Conservation (phyloP, 2,797 vertebrate species). For the Parauchenoglanis ngamensis region DNA sequence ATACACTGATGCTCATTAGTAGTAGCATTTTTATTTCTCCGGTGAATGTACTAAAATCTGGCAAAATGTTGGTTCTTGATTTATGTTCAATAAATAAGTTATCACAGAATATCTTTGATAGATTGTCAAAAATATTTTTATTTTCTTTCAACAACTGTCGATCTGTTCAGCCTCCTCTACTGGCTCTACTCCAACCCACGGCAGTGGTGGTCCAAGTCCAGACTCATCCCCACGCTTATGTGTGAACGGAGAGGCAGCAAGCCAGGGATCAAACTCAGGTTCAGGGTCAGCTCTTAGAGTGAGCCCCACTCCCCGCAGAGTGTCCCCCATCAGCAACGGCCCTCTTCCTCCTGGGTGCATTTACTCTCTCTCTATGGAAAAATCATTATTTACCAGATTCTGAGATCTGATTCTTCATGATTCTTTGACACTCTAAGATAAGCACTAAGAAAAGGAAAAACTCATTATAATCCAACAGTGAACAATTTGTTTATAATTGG, state of each 20-base stretch:
- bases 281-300: constrained; percentile 55
- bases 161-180: constrained; percentile 70
- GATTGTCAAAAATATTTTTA: neutral
- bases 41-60: neutral
- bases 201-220: constrained; percentile 69
- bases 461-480: neutral
- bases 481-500: neutral
- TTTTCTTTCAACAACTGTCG: neutral
- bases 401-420: neutral
- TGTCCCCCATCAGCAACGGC: constrained; percentile 78
- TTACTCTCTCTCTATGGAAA: neutral
- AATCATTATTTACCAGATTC: neutral
- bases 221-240: constrained; percentile 70
- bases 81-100: neutral
- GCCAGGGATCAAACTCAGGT: constrained; percentile 63
- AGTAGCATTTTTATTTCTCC: neutral
- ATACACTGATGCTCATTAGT: neutral
- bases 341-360: constrained; percentile 91
- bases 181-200: constrained; percentile 75
- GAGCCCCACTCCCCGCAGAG: constrained; percentile 62
- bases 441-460: neutral
- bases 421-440: neutral
- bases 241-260: constrained; percentile 67
- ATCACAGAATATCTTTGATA: neutral
- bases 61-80: neutral